These are phyloP conservation scores for Dryobates pubescens DNA, from an alignment of 2,797 vertebrate genomes.

Conservation along the genomic window DNA sequence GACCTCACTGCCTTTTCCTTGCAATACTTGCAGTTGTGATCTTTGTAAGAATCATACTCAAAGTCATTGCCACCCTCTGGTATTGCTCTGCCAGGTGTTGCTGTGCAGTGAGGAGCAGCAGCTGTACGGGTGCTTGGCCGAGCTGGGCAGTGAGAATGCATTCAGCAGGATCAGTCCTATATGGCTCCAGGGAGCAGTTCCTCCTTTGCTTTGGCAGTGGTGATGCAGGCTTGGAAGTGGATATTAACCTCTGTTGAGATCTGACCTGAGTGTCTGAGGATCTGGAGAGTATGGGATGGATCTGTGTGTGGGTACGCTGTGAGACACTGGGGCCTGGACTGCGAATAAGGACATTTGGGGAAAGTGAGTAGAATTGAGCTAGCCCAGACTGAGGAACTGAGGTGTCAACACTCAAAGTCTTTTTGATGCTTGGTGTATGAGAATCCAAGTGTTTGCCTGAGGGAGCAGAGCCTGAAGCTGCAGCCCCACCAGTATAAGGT, in stretches of 20 bases:
- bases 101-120: neutral
- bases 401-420: neutral
- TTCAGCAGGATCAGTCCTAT: accelerated
- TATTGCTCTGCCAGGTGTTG: neutral
- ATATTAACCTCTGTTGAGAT: neutral
- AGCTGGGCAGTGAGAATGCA: neutral
- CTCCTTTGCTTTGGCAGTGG: neutral
- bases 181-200: neutral
- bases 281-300: neutral
- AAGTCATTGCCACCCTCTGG: neutral
- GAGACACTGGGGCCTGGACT: neutral
- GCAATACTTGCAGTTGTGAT: neutral
- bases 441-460: neutral
- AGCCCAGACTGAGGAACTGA: neutral
- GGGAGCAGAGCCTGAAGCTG: neutral
- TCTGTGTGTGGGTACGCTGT: neutral
- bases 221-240: neutral
- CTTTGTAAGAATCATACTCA: neutral
- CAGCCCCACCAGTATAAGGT: neutral
- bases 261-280: neutral
- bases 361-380: neutral
- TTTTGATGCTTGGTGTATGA: neutral
- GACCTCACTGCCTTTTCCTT: neutral
- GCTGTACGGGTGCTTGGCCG: accelerated
- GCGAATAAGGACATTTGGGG: neutral